Conservation (phyloP, 2,797 vertebrate genomes). For the Uromys caudimaculatus region DNA sequence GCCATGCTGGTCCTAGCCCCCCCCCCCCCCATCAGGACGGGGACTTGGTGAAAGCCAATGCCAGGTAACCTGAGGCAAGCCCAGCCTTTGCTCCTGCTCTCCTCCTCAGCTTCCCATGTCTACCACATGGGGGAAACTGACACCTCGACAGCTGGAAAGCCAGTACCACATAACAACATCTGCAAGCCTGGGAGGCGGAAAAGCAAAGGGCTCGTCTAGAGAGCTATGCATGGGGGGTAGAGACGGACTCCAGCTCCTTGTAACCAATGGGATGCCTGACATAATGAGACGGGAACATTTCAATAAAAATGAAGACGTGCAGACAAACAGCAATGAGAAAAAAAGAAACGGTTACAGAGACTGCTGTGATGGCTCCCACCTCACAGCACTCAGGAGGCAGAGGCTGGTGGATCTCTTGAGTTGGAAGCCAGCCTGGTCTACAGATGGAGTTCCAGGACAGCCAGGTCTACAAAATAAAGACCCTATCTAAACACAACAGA, state of each 20-base stretch:
- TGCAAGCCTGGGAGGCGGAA: neutral
- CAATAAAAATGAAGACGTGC: neutral
- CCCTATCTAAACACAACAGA: neutral
- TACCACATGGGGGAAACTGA: neutral
- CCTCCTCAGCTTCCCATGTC: neutral
- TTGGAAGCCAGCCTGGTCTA: neutral
- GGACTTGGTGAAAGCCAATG: neutral
- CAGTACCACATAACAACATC: neutral
- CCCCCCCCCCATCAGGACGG: neutral
- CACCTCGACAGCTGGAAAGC: neutral
- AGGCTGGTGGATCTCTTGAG: neutral
- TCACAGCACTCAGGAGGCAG: neutral
- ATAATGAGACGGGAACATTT: neutral
- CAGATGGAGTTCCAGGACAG: neutral
- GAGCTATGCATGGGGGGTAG: neutral
- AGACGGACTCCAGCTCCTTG: neutral
- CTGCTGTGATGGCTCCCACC: neutral
- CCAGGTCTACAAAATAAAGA: neutral
- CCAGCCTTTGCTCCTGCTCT: neutral
- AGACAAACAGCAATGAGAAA: neutral
- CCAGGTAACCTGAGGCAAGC: slow-evolving; percentile 24
- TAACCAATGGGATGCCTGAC: neutral
- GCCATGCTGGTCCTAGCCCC: neutral
- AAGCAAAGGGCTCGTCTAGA: neutral
- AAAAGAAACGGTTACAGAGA: neutral